Evolutionary conservation across 2,113 vertebrate species (phyloP).

Genomic region (Egretta garzetta): DNA sequence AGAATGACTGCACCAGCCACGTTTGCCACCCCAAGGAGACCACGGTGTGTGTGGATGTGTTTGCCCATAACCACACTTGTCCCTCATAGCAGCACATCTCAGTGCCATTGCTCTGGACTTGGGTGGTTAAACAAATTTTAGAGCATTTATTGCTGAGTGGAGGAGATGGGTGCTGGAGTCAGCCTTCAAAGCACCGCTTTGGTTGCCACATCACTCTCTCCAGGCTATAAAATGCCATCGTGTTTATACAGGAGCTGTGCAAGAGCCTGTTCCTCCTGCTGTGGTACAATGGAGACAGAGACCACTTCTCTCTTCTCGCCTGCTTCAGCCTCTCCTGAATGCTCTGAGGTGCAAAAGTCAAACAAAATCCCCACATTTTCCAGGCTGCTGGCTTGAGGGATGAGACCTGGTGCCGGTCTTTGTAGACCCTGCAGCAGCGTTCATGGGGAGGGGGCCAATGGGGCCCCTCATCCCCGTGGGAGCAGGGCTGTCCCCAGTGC

Average conservation of each 20-base stretch:
- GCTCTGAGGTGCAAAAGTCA: neutral
- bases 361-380: neutral
- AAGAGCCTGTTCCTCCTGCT: neutral
- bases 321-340: neutral
- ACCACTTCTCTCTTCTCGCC: neutral
- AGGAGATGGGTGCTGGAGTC: neutral
- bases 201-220: neutral
- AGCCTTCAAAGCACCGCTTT: neutral
- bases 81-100: neutral
- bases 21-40: neutral
- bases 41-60: rapidly evolving
- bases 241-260: neutral
- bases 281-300: rapidly evolving
- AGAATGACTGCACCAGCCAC: neutral
- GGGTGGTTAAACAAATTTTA: neutral
- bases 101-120: neutral
- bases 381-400: too few species aligned
- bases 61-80: neutral
- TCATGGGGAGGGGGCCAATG: neutral
- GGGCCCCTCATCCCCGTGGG: rapidly evolving
- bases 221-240: neutral
- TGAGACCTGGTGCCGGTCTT: neutral
- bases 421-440: rapidly evolving
- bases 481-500: neutral
- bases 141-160: neutral